These are phyloP conservation scores for Tryphoninae sp. DNA, from an alignment of 2,888 invertebrate genomes.

Conservation along the genomic window DNA sequence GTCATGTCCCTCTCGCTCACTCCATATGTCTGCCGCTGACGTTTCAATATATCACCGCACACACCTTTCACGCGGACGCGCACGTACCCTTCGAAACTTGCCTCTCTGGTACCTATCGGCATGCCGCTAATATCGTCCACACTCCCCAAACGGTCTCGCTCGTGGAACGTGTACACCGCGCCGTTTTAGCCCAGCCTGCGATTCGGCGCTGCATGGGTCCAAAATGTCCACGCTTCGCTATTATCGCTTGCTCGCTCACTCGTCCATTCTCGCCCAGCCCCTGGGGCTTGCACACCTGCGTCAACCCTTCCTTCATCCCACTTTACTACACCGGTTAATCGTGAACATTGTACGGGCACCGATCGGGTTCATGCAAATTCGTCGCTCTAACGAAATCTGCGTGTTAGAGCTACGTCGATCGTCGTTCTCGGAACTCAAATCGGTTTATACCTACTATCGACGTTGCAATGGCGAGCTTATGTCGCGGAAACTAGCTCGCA, in stretches of 20 bases:
- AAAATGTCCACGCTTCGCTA: conserved; percentile 29
- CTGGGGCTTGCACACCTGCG: conserved; percentile 52
- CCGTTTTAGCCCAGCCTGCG: conserved; percentile 23
- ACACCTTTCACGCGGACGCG: conserved; percentile 72
- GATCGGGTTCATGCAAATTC: conserved; percentile 44
- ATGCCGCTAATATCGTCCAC: conserved; percentile 72
- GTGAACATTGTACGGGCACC: conserved; percentile 38
- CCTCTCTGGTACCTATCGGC: conserved; percentile 76
- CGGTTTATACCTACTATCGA: neutral
- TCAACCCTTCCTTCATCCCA: conserved; percentile 4
- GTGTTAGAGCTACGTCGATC: conserved; percentile 18
- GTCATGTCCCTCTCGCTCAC: conserved; percentile 64
- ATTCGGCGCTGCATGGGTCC: conserved; percentile 50
- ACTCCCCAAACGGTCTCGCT: conserved; percentile 52
- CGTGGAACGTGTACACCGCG: conserved; percentile 22
- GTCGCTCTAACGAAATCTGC: conserved; percentile 23
- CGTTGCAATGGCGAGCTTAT: conserved; percentile 2
- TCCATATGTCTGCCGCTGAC: conserved; percentile 79
- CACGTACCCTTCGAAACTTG: conserved; percentile 72
- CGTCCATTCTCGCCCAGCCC: conserved; percentile 14
- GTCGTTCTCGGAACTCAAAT: neutral
- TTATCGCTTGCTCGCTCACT: conserved; percentile 21
- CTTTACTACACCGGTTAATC: conserved; percentile 34
- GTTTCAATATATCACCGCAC: conserved; percentile 79
- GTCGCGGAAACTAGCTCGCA: neutral